Evolutionary conservation across 1,140 invertebrate species (phyloP).

Genomic region (Drosophila punjabiensis): DNA sequence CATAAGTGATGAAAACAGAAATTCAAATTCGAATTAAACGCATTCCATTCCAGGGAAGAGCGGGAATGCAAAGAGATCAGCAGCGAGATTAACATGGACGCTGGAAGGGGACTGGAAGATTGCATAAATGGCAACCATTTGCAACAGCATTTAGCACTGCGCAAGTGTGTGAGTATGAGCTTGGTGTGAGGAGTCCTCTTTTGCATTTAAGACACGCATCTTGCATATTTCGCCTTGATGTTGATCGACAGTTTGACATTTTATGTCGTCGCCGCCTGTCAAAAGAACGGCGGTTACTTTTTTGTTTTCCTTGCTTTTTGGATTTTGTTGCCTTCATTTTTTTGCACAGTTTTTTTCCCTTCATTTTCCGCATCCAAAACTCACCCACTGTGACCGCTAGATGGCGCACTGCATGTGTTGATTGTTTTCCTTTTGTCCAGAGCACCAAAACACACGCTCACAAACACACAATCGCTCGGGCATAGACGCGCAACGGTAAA

Average conservation of each 20-base stretch:
- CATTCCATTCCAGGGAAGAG: slow-evolving; percentile 79
- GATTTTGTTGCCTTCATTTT: slow-evolving; percentile 5
- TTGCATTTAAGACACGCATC: slow-evolving; percentile 78
- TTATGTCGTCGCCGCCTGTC: slow-evolving; percentile 79
- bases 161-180: neutral
- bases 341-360: neutral
- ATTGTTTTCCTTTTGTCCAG: slow-evolving; percentile 25
- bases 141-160: slow-evolving; percentile 48
- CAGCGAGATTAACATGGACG: slow-evolving; percentile 61
- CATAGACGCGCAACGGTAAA: slow-evolving; percentile 36
- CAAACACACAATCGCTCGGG: neutral
- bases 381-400: slow-evolving; percentile 45
- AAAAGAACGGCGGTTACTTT: slow-evolving; percentile 69
- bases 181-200: slow-evolving; percentile 39
- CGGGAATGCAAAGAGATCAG: slow-evolving; percentile 80
- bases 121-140: slow-evolving; percentile 70
- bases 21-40: slow-evolving; percentile 80
- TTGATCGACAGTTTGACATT: slow-evolving; percentile 83
- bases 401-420: slow-evolving; percentile 42
- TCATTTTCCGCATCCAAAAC: slow-evolving; percentile 1
- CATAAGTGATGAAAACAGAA: slow-evolving; percentile 47
- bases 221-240: slow-evolving; percentile 82
- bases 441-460: slow-evolving; percentile 8
- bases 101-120: slow-evolving; percentile 27
- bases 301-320: slow-evolving; percentile 33